Evolutionary conservation across 2,888 invertebrate genomes (phyloP).

Genomic region (Eupithecia exiguata): DNA sequence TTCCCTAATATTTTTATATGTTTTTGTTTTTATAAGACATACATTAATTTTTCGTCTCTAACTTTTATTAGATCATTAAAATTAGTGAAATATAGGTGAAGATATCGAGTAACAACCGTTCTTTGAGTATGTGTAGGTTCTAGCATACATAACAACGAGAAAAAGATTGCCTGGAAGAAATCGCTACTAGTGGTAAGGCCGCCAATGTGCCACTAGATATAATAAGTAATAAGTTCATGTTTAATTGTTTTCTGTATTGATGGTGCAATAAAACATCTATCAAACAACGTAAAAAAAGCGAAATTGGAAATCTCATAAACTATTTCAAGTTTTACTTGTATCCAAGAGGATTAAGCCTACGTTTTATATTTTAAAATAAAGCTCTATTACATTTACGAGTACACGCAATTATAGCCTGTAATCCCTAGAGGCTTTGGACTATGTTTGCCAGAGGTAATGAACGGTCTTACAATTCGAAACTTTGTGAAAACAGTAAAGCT

Average conservation of each 20-base stretch:
- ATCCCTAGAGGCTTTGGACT: not conserved
- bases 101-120: not conserved
- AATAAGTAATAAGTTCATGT: too few species aligned
- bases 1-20: too few species aligned
- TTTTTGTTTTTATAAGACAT: too few species aligned
- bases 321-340: not conserved
- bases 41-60: too few species aligned
- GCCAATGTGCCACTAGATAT: too few species aligned
- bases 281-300: not conserved
- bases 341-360: not conserved
- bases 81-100: not conserved
- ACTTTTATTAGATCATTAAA: not conserved
- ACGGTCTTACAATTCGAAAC: slow-evolving; percentile 9
- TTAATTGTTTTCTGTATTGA: too few species aligned
- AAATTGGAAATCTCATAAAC: not conserved
- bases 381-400: not conserved
- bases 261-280: too few species aligned
- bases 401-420: slow-evolving; percentile 15
- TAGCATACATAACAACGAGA: not conserved
- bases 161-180: not conserved
- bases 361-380: not conserved
- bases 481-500: slow-evolving; percentile 1
- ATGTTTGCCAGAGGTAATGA: slow-evolving; percentile 11
- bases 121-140: not conserved
- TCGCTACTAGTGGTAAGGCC: too few species aligned